Evolutionary conservation across 2,113 vertebrate species (phyloP).

Genomic region (Tragelaphus scriptus): DNA sequence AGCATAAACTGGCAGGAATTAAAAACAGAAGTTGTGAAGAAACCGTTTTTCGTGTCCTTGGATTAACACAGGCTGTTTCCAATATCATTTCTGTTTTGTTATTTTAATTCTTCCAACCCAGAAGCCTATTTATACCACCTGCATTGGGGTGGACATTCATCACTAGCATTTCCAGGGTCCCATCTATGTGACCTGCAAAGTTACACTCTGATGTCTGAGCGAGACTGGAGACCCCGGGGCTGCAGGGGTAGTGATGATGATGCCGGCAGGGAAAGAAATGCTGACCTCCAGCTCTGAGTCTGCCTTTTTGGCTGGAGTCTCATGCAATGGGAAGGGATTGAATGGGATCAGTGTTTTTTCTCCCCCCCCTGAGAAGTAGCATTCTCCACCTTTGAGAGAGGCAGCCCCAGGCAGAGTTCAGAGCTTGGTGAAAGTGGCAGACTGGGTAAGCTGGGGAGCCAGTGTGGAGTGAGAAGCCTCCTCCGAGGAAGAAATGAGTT

Average conservation of each 20-base stretch:
- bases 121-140: not conserved
- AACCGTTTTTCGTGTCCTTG: not conserved
- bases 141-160: not conserved
- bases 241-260: not conserved
- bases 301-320: not conserved
- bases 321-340: not conserved
- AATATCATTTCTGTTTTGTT: not conserved
- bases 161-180: not conserved
- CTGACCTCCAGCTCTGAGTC: not conserved
- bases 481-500: not conserved
- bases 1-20: not conserved
- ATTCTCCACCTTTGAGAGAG: not conserved
- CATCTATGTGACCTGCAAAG: not conserved
- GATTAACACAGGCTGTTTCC: not conserved
- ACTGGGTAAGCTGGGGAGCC: not conserved
- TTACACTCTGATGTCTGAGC: not conserved
- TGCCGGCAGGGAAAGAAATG: no score
- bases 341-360: not conserved
- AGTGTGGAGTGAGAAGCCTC: fast-evolving
- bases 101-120: not conserved
- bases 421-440: no score
- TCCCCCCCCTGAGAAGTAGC: not conserved
- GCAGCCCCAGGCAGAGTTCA: not conserved
- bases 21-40: not conserved
- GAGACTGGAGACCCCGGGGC: not conserved